A percentile compares a stretch with the other conserved stretches of the same genome.
These are phyloP conservation scores for Aratinga solstitialis DNA, from an alignment of 2,797 vertebrate species.

Conservation along the genomic window DNA sequence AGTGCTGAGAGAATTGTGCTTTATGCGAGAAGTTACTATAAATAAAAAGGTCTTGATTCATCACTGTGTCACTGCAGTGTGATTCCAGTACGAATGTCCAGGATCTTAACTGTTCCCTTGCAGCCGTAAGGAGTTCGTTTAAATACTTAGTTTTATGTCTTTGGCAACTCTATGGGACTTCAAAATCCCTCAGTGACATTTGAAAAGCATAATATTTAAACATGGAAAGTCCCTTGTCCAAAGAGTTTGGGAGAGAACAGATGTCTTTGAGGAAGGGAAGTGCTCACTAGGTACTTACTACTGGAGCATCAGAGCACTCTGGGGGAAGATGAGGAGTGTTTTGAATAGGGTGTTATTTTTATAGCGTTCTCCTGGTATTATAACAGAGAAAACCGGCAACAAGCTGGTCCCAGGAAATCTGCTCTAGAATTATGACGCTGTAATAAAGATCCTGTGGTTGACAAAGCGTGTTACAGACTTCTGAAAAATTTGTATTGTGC, in stretches of 20 bases:
- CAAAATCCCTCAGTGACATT: not conserved
- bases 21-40: not conserved
- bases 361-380: not conserved
- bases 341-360: constrained; percentile 5
- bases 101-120: not conserved
- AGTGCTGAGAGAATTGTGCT: not conserved
- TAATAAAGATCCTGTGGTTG: not conserved
- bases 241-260: not conserved
- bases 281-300: not conserved
- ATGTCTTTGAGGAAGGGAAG: not conserved
- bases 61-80: not conserved
- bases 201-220: constrained; percentile 7
- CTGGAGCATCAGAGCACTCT: not conserved
- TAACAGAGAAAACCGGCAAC: not conserved
- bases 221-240: not conserved
- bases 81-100: not conserved
- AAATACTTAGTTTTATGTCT: not conserved
- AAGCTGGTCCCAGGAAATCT: not conserved
- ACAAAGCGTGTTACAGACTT: not conserved
- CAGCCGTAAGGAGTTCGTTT: not conserved
- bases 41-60: constrained; percentile 4
- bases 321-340: not conserved
- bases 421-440: not conserved
- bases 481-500: not conserved
- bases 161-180: not conserved